Base-by-base conservation (phyloP, 92 coral and sea anemone species). In the Porites divaricata region DNA sequence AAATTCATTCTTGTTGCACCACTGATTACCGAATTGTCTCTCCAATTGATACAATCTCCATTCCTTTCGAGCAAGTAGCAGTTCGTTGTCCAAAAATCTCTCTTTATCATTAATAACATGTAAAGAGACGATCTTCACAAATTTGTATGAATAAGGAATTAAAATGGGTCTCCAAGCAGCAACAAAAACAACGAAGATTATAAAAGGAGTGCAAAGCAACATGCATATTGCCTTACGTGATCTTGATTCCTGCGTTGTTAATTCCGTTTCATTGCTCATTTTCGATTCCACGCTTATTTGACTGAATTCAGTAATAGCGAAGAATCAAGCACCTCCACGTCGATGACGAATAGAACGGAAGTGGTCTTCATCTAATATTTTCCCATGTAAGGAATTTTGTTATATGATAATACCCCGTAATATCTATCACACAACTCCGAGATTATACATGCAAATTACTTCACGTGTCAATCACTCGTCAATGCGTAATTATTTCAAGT, bases 31-130 rank as follows among this genome's bases (percentile, higher is more conserved):
- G 41, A 61, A 89, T 12, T 67, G 85, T 24, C 35, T 64, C 54
- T 85, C 85, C 25, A 85, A 24, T 58, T 85, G 50, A 51, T 72
- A 76, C 24, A 71, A 69, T 11, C 70, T 24, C 92, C 92, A 85
- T 20, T 85, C 82, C 12, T 78, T 67, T 13, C 75, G 52, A 16
- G 76, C 86, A 45, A 63, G 62, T 14, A 79, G 20, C 2, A 21
- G 25, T 4, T 54, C 16, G 62, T 89, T 80, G 5, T 17, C 76
- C 25, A 51, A 9, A n/a, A 53, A 49, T 68, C 93, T 85, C 21
- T 80, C 74, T 9, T 59, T 22, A 65, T 85, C 89, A 69, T 12
- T 50, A 17, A n/a, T 76, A 9, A 85, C 52, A 8, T 24, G 16
- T 50, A 41, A 23, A 17, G 78, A 12, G 35, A 89, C 35, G 2